Evolutionary conservation across 2,113 vertebrate species (phyloP), one percentile per base, ranked within the genome.

Genomic region (Entelurus aequoreus): DNA sequence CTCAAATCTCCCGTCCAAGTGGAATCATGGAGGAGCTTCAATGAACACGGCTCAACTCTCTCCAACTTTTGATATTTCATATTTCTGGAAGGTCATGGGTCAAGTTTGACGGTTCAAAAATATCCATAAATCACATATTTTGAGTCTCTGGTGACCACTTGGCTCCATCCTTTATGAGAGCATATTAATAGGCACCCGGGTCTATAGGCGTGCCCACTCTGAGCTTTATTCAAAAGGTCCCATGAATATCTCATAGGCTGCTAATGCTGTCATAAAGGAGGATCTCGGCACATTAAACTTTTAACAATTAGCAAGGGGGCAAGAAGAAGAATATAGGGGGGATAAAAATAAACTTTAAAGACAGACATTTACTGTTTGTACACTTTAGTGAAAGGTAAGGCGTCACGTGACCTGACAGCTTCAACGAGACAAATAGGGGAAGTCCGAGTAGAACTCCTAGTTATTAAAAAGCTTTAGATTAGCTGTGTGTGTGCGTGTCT

Each of bases 211-310:
- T 69, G 12, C 71, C 46, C 66, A 37, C 70, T 65, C 37, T 11
- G 67, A 51, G 73, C 71, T 79, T 84, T 81, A 84, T 82, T 78
- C 75, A 84, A 84, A 82, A 84, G 65, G 65, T 54, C 63, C 75
- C 75, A 86, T 88, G 76, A 88, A 88, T 88, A 70, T 88, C 83
- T 88, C 65, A 88, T 85, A 71, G 83, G 70, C 76, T 80, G 72
- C 74, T 83, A 86, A 84, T 83, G 75, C 81, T 60, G 72, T 70
- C 77, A 78, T 80, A 77, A 71, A 65, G 79, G 57, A 66, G 78
- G 73, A 81, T 83, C 79, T 62, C 76, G 54, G 71, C 50, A 62
- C 81, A 85, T 86, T 78, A 84, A 86, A 79, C 66, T 84, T 86
- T 84, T 63, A 88, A 49, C 63, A 55, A 54, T 61, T 70, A 76